These are phyloP conservation scores for Piscicola geometra DNA, from an alignment of 2,888 invertebrate genomes.

Conservation along the genomic window DNA sequence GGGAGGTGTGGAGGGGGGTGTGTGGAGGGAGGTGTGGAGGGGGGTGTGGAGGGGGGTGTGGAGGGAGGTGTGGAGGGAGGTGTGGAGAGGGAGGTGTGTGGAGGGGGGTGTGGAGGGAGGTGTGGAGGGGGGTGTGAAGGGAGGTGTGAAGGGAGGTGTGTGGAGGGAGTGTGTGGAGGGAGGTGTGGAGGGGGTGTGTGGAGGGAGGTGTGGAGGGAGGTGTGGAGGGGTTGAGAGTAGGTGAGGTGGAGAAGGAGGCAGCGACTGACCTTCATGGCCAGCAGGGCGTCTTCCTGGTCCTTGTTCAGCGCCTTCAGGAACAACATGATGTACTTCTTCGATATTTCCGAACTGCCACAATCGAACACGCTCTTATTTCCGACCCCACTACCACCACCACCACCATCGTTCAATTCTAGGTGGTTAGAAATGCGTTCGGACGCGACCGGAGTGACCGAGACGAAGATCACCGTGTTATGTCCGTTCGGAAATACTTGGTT, in stretches of 20 bases:
- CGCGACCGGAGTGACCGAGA: conserved; percentile 6
- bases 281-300: conserved; percentile 42
- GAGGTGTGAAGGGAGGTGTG: no score
- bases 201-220: no score
- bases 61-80: no score
- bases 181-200: no score
- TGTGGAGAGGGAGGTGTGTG: no score
- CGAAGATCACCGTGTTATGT: neutral
- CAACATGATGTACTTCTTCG: conserved; percentile 40
- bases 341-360: conserved; percentile 33
- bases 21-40: no score
- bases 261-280: conserved; percentile 37
- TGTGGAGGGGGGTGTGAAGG: no score
- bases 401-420: neutral
- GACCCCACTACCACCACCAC: neutral
- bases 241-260: neutral
- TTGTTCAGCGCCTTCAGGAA: conserved; percentile 39
- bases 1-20: no score
- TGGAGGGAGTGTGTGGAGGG: no score
- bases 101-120: no score
- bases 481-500: neutral
- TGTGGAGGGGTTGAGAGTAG: no score
- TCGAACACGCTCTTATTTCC: conserved; percentile 6
- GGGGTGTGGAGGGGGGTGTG: no score
- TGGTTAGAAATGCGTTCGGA: neutral